phyloP scores from a whole-genome alignment of 2,113 vertebrate species.

The Megaleporinus macrocephalus region DNA sequence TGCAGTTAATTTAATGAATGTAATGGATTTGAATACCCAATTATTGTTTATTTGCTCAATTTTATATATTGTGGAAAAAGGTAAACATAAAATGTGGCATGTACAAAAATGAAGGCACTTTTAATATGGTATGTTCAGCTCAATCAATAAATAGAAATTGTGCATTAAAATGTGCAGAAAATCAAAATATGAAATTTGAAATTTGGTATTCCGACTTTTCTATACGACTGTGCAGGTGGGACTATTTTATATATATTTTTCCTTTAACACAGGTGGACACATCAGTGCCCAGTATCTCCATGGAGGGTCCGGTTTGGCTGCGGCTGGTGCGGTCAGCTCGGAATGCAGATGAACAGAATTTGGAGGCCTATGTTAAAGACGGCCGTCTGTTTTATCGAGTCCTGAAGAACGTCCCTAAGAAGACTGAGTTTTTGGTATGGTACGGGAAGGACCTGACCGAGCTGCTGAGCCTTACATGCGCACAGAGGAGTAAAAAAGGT shows the following conservation, averaged over 20 bases:
- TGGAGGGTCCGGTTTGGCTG: constrained; percentile 84
- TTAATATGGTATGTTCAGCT: too few relatives aligned
- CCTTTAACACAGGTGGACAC: constrained; percentile 79
- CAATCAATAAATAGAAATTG: too few relatives aligned
- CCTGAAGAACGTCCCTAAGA: constrained; percentile 82
- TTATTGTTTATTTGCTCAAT: too few relatives aligned
- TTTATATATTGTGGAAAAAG: too few relatives aligned
- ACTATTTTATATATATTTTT: background rate
- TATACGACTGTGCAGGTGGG: too few relatives aligned
- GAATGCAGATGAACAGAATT: constrained; percentile 84
- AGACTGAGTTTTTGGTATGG: constrained; percentile 86
- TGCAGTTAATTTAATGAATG: background rate
- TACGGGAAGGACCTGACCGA: constrained; percentile 84
- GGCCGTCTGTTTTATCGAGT: constrained; percentile 86
- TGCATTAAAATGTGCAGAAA: too few relatives aligned
- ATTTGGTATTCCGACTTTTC: too few relatives aligned
- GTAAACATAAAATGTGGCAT: too few relatives aligned
- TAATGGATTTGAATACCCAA: background rate
- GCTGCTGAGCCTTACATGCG: constrained; percentile 76
- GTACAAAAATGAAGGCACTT: too few relatives aligned
- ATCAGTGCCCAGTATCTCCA: constrained; percentile 78
- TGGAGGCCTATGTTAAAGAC: constrained; percentile 86
- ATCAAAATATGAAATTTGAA: too few relatives aligned
- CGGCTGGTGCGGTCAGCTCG: constrained; percentile 84
- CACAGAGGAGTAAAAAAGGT: constrained; percentile 79